phyloP scores from a whole-genome alignment of 2,113 vertebrate species.

The Melanocharis versteri region DNA sequence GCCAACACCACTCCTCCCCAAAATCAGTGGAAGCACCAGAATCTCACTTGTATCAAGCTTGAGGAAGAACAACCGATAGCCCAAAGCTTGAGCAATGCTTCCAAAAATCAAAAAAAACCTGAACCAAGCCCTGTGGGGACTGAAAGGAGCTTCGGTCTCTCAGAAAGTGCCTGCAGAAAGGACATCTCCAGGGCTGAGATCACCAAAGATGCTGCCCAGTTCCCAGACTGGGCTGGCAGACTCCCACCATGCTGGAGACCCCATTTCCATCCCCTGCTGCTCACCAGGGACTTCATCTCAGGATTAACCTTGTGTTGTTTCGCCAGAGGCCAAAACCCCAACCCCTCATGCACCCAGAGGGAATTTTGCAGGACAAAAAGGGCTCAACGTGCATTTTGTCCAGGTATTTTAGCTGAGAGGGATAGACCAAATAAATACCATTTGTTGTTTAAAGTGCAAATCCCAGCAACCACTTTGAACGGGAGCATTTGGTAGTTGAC shows the following conservation, averaged over 20 bases:
- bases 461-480: constrained; percentile 67
- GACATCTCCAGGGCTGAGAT: not conserved
- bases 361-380: not conserved
- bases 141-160: not conserved
- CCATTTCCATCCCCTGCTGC: not conserved
- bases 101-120: not conserved
- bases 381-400: fast-evolving
- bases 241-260: not conserved
- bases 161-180: not conserved
- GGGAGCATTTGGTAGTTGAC: constrained; percentile 76
- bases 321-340: not conserved
- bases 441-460: constrained; percentile 72
- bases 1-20: not conserved
- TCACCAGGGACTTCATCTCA: not conserved
- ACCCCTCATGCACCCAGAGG: not conserved
- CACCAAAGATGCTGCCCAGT: not conserved
- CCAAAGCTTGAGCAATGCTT: not conserved
- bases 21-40: not conserved
- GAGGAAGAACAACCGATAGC: fast-evolving
- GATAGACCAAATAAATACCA: constrained; percentile 46
- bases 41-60: fast-evolving
- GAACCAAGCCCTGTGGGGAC: fast-evolving
- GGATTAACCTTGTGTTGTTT: not conserved
- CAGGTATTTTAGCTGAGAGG: not conserved
- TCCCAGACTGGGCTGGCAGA: not conserved